phyloP scores from a whole-genome alignment of 1,140 invertebrate species.

The Acromyrmex echinatior region DNA sequence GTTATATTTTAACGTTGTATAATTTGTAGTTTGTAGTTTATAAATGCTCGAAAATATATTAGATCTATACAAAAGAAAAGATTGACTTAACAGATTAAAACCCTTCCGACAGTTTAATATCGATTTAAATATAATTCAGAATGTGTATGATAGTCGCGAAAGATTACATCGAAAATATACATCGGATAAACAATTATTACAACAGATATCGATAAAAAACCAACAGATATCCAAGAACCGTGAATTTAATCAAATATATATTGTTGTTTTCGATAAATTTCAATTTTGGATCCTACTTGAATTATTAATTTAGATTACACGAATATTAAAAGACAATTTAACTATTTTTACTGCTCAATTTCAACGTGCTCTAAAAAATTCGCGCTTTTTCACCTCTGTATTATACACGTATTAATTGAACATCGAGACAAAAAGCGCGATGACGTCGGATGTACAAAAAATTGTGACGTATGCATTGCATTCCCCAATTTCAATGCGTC shows the following conservation, averaged over 20 bases:
- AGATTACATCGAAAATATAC: too few species aligned
- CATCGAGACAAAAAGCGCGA: neutral
- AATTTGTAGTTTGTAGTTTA: neutral
- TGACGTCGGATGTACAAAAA: neutral
- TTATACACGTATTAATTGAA: neutral
- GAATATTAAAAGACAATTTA: too few species aligned
- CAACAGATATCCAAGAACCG: too few species aligned
- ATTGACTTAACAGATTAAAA: neutral
- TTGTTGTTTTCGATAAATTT: too few species aligned
- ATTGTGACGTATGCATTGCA: neutral
- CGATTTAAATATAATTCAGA: too few species aligned
- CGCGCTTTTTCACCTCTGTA: neutral
- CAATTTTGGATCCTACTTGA: too few species aligned
- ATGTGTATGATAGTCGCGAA: too few species aligned
- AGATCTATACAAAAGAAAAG: neutral
- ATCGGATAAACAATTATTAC: too few species aligned
- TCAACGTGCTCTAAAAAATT: neutral
- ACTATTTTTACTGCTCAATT: neutral
- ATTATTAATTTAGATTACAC: too few species aligned
- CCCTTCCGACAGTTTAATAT: too few species aligned
- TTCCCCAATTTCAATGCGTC: neutral
- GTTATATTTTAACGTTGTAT: neutral
- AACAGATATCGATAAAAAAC: too few species aligned
- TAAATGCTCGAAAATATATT: neutral
- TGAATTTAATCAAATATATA: too few species aligned